Evolutionary conservation across 2,797 vertebrate species (phyloP).

Genomic region (Myotis findleyi): DNA sequence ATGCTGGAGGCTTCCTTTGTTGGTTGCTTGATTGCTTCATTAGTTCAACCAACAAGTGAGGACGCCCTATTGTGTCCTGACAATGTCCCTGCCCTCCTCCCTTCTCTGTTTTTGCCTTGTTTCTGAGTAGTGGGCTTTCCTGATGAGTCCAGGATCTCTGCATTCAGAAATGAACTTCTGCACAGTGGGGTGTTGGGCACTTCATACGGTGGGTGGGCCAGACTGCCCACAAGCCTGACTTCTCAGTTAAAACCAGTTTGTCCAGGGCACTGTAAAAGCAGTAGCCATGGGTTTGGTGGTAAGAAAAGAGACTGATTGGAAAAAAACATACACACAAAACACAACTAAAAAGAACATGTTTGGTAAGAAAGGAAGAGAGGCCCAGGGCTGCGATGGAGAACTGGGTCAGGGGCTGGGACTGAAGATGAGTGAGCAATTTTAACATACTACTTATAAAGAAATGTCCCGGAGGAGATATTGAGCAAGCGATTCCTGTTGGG

Average conservation of each 20-base stretch:
- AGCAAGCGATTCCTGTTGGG: slow-evolving; percentile 45
- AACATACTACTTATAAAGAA: slow-evolving; percentile 36
- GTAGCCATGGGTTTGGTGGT: not conserved
- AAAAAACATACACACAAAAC: not conserved
- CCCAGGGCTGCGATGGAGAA: not conserved
- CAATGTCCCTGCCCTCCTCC: not conserved
- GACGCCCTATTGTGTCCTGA: not conserved
- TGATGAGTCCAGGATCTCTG: not conserved
- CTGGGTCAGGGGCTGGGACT: slow-evolving; percentile 57
- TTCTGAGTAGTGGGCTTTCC: not conserved
- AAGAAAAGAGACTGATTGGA: not conserved
- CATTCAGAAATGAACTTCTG: not conserved
- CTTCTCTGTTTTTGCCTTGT: not conserved
- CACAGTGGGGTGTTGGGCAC: rapidly evolving
- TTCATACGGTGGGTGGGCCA: not conserved
- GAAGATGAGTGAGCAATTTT: slow-evolving; percentile 49
- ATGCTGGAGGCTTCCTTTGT: not conserved
- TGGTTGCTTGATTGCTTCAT: not conserved
- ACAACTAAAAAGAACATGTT: not conserved
- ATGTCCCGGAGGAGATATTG: slow-evolving; percentile 50
- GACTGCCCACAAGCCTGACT: not conserved
- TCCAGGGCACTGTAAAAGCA: not conserved
- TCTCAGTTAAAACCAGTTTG: not conserved
- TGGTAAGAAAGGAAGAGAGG: slow-evolving; percentile 7
- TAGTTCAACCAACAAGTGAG: not conserved